Conservation (phyloP, 2,113 vertebrate genomes). For the Elephas maximus region DNA sequence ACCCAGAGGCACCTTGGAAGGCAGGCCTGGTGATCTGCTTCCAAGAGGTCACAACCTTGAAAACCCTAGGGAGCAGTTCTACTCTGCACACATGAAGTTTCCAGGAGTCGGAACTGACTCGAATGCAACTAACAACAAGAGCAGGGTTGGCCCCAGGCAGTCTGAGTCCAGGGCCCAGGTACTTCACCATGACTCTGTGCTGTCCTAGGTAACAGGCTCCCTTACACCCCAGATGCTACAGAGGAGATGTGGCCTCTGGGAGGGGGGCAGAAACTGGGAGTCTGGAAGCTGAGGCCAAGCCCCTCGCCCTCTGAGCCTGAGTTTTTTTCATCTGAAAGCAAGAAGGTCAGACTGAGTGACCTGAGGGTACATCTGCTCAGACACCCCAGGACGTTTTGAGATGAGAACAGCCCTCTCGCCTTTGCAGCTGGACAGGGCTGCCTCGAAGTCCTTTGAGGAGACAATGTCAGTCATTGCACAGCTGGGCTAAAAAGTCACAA, state of each 20-base stretch:
- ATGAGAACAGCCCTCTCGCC: conserved; percentile 82
- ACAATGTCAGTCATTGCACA: conserved; percentile 89
- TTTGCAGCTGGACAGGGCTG: conserved; percentile 89
- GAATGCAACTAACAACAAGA: not conserved
- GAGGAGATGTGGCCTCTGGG: not conserved
- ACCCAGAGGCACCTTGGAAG: no score
- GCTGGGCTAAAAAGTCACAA: conserved; percentile 78
- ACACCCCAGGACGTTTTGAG: not conserved
- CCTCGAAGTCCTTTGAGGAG: conserved; percentile 88
- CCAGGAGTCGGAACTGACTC: not conserved
- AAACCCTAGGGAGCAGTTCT: no score
- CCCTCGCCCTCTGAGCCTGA: not conserved
- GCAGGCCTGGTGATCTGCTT: no score
- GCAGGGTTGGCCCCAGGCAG: not conserved
- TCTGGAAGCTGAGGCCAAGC: not conserved
- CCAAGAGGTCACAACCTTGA: no score
- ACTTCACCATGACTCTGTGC: no score
- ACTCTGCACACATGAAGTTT: not conserved
- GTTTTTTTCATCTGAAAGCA: conserved; percentile 3
- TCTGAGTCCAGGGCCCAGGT: not conserved
- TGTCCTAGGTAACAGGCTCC: not conserved
- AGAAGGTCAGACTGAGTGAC: not conserved
- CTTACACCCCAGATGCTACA: not conserved
- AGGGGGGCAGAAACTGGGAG: not conserved
- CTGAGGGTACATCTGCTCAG: not conserved